Conservation (phyloP, 2,888 invertebrate species). For the Hemistola chrysoprasaria region DNA sequence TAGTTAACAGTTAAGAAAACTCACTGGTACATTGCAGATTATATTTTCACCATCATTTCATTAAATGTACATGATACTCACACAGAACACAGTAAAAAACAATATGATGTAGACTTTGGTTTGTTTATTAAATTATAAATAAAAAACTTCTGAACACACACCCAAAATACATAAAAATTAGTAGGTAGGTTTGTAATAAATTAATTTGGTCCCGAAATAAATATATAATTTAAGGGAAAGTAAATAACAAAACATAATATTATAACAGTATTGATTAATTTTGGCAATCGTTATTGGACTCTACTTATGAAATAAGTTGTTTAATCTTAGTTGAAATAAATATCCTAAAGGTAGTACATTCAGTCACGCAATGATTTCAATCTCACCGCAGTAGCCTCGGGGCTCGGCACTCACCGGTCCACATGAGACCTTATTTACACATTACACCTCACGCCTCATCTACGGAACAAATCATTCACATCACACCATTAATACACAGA, state of each 20-base stretch:
- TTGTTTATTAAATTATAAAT: conserved; percentile 80
- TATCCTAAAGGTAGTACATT: conserved; percentile 67
- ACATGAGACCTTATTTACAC: conserved; percentile 66
- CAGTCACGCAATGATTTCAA: conserved; percentile 60
- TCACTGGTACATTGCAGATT: conserved; percentile 58
- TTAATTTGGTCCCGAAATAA: conserved; percentile 82
- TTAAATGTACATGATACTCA: conserved; percentile 60
- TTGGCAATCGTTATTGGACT: conserved; percentile 78
- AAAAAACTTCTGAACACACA: conserved; percentile 76
- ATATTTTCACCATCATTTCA: conserved; percentile 61
- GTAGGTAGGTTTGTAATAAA: conserved; percentile 76
- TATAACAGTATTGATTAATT: conserved; percentile 77
- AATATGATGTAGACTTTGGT: conserved; percentile 78
- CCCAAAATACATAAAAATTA: conserved; percentile 69
- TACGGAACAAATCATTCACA: conserved; percentile 60
- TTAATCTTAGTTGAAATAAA: conserved; percentile 75
- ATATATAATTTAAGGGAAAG: conserved; percentile 74
- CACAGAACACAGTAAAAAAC: conserved; percentile 68
- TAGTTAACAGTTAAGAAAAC: conserved; percentile 39
- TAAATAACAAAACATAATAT: conserved; percentile 68
- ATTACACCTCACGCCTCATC: conserved; percentile 49
- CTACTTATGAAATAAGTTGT: conserved; percentile 65
- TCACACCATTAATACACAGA: conserved; percentile 50
- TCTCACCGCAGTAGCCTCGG: conserved; percentile 48
- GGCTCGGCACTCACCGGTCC: conserved; percentile 30